Evolutionary conservation across 2,888 invertebrate species (phyloP).

Genomic region (Synanthedon tipuliformis): DNA sequence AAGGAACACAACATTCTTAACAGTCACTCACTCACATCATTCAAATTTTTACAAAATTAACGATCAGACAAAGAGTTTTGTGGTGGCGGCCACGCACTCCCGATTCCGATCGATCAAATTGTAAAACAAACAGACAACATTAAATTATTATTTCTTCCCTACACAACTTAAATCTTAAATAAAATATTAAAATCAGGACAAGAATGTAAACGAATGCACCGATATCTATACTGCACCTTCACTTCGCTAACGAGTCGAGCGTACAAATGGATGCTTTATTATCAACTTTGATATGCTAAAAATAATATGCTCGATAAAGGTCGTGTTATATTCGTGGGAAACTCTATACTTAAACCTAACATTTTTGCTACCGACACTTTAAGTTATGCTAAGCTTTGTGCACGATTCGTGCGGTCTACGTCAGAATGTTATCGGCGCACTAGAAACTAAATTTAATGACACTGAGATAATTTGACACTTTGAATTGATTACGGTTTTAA

Average conservation of each 20-base stretch:
- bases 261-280: conserved; percentile 25
- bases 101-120: conserved; percentile 30
- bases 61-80: conserved; percentile 33
- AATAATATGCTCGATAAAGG: conserved; percentile 34
- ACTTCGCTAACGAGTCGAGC: conserved; percentile 14
- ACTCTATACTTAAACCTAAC: conserved; percentile 12
- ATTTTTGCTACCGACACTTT: background rate
- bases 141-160: background rate
- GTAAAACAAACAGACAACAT: conserved; percentile 2
- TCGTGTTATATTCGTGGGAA: conserved; percentile 29
- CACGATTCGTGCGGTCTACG: background rate
- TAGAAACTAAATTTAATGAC: background rate
- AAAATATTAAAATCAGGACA: background rate
- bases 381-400: background rate
- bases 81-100: conserved; percentile 61
- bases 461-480: background rate
- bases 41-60: conserved; percentile 15
- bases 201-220: conserved; percentile 4
- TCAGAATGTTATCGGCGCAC: background rate
- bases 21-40: background rate
- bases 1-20: background rate
- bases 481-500: background rate
- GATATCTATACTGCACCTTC: conserved; percentile 31
- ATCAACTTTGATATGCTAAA: conserved; percentile 56
- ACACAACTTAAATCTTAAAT: background rate